Evolutionary conservation across 1,140 invertebrate species (phyloP), one percentile per base, ranked within the genome.

Genomic region (Micrasema longulum): DNA sequence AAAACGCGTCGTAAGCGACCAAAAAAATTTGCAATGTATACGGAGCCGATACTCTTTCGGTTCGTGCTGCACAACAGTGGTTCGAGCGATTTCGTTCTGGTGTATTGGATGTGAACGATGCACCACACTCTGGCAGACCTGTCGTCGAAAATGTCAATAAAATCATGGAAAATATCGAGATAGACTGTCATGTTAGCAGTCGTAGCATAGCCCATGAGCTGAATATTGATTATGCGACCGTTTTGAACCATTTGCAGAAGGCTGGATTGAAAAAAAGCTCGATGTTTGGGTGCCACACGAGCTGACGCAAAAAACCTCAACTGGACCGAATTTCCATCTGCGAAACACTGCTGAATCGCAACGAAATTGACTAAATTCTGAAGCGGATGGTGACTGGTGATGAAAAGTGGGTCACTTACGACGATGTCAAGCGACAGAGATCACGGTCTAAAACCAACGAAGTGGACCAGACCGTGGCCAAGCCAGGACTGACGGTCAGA

Each of bases 271-370:
- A 50, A 50, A 50, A 50, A 50, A 50, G 47, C 47, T 50, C 47
- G 47, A 50, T 50, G 47, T 50, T 50, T 50, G 47, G 47, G 47
- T 50, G 47, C 47, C 47, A 50, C 47, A 50, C 47, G 47, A 50
- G 47, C 14, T 50, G 47, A 50, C 47, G 47, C 47, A 50, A 50
- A 50, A 50, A 50, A 50, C 14, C 47, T 43, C 38, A 52, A n/a
- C n/a, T n/a, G n/a, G n/a, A n/a, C n/a, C n/a, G n/a, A n/a, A n/a
- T n/a, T n/a, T n/a, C n/a, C n/a, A n/a, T n/a, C n/a, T n/a, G n/a
- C n/a, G n/a, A n/a, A n/a, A n/a, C n/a, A n/a, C n/a, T n/a, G n/a
- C n/a, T n/a, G n/a, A n/a, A n/a, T n/a, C n/a, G n/a, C n/a, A n/a
- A n/a, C n/a, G n/a, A n/a, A n/a, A n/a, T n/a, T n/a, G n/a, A n/a